A percentile compares a stretch with the other conserved stretches of the same genome.
Evolutionary conservation across 2,797 vertebrate species (phyloP).

Genomic region (Etheostoma nigrum): DNA sequence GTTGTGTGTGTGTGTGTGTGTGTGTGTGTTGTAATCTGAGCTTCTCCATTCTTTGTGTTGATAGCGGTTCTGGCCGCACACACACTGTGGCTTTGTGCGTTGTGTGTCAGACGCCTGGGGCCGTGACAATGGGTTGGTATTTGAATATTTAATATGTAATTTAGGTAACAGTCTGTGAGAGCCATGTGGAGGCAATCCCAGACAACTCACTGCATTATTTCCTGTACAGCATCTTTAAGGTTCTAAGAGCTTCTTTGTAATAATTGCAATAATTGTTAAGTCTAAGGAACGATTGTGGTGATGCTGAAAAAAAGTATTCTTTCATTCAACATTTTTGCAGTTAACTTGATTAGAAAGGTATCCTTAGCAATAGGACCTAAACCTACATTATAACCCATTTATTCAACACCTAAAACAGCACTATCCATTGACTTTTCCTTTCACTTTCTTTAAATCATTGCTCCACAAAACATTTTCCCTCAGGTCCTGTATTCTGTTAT

Average conservation of each 20-base stretch:
- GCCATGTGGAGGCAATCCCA: no score
- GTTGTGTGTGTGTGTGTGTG: no score
- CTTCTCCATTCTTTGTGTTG: no score
- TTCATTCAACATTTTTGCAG: not conserved
- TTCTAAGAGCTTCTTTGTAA: not conserved
- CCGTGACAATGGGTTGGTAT: no score
- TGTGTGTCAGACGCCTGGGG: no score
- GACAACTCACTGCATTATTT: no score
- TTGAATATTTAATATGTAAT: no score
- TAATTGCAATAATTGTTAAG: not conserved
- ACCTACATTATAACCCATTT: not conserved
- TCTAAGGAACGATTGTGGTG: not conserved
- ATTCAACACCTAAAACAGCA: not conserved
- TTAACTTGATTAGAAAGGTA: not conserved
- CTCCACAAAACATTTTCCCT: conserved; percentile 12
- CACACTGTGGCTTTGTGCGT: no score
- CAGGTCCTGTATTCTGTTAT: conserved; percentile 23
- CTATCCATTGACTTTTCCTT: conserved; percentile 4
- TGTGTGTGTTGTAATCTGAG: no score
- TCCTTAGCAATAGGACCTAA: not conserved
- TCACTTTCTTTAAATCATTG: conserved; percentile 13
- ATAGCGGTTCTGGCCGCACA: no score
- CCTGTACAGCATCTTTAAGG: no score
- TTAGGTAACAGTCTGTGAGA: no score
- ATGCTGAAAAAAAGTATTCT: not conserved